These are phyloP conservation scores for Caenorhabditis sinica DNA, from an alignment of 2,888 invertebrate species.

Conservation along the genomic window DNA sequence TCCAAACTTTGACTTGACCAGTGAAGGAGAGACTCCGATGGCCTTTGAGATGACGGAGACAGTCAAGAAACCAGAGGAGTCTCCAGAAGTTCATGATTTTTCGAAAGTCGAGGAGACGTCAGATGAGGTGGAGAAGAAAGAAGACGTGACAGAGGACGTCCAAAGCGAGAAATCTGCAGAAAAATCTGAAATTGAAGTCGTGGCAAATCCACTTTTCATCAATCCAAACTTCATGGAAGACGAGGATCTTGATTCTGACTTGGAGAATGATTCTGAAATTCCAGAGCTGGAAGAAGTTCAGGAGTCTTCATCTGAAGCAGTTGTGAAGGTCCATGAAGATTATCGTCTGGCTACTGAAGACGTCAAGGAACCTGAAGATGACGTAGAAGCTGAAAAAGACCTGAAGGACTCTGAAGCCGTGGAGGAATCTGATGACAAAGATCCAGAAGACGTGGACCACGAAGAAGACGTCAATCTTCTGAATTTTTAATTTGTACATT, in stretches of 20 bases:
- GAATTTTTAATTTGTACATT: neutral
- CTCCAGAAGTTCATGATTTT: neutral
- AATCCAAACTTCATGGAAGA: slow-evolving; percentile 16
- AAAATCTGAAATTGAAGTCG: neutral
- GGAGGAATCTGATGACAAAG: neutral
- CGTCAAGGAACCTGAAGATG: neutral
- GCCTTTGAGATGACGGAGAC: slow-evolving; percentile 10
- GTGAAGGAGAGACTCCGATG: neutral
- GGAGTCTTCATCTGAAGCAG: slow-evolving; percentile 6
- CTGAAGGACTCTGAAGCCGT: no score
- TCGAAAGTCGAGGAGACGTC: neutral
- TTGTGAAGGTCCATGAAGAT: neutral
- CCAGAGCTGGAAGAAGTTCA: neutral
- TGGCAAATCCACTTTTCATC: neutral
- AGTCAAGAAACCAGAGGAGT: neutral
- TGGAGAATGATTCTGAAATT: neutral
- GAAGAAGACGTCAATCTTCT: neutral
- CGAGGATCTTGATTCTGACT: neutral
- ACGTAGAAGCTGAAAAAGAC: neutral
- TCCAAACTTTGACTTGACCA: slow-evolving; percentile 6
- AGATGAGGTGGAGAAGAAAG: neutral
- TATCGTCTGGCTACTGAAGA: neutral
- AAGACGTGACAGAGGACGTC: neutral
- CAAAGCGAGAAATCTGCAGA: no score
- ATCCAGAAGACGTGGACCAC: neutral